phyloP scores from a whole-genome alignment of 2,888 invertebrate genomes.

The Eremobia ochroleuca region DNA sequence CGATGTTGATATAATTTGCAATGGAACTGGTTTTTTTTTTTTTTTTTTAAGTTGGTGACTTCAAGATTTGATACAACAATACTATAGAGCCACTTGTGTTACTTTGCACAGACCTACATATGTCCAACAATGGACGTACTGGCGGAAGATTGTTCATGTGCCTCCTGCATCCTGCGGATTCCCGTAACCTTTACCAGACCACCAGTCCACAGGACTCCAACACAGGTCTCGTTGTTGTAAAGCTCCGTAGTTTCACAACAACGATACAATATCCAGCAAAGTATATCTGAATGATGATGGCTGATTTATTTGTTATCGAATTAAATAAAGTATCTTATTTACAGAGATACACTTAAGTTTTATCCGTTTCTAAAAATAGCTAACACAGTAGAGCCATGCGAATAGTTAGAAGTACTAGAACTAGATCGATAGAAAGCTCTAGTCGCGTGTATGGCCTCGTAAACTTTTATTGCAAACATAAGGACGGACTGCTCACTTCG shows the following conservation, averaged over 20 bases:
- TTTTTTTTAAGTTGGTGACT: constrained; percentile 16
- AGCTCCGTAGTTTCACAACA: too few species aligned
- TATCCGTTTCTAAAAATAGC: constrained; percentile 40
- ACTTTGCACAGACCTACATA: background rate
- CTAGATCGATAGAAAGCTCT: constrained; percentile 64
- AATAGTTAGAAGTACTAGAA: constrained; percentile 54
- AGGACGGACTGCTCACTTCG: constrained; percentile 38
- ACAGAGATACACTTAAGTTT: constrained; percentile 4
- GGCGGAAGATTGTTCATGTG: too few species aligned
- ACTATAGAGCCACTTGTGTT: background rate
- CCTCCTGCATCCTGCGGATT: too few species aligned
- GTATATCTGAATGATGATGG: background rate
- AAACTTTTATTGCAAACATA: constrained; percentile 65
- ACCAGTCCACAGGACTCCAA: too few species aligned
- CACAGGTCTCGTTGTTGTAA: too few species aligned
- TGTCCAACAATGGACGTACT: background rate
- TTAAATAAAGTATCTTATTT: background rate
- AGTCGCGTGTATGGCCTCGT: constrained; percentile 60
- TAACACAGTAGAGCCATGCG: constrained; percentile 28
- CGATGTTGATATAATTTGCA: constrained; percentile 49
- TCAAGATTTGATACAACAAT: constrained; percentile 1
- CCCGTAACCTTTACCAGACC: too few species aligned
- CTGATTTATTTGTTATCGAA: background rate
- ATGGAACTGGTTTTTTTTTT: constrained; percentile 34
- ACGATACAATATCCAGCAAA: too few species aligned